Percentiles rank a stretch among this genome's conserved stretches.
These are phyloP conservation scores for Protaetia brevitarsis DNA, from an alignment of 1,140 invertebrate species.

Conservation along the genomic window DNA sequence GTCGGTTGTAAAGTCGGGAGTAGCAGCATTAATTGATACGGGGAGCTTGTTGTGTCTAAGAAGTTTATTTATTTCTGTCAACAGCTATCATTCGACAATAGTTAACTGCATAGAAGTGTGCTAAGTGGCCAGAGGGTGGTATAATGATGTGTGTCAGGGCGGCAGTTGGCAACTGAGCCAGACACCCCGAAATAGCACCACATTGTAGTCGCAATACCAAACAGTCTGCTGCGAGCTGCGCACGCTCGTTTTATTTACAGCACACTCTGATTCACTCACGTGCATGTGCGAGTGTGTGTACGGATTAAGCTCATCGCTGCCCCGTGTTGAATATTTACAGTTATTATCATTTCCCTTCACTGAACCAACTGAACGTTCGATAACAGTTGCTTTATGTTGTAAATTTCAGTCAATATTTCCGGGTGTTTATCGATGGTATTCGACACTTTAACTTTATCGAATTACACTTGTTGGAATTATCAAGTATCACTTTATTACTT, in stretches of 20 bases:
- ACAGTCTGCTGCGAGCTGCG: constrained; percentile 34
- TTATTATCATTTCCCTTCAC: too few species aligned
- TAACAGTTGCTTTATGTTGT: too few species aligned
- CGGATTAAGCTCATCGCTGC: too few species aligned
- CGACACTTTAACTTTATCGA: too few species aligned
- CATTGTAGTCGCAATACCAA: constrained; percentile 45
- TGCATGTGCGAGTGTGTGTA: not conserved
- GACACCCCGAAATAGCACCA: constrained; percentile 45
- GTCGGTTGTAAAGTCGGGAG: not conserved
- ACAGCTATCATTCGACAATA: constrained; percentile 27
- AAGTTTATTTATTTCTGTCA: constrained; percentile 28
- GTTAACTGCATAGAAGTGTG: constrained; percentile 29
- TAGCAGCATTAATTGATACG: constrained; percentile 13
- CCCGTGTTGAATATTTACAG: constrained; percentile 2
- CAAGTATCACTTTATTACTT: too few species aligned
- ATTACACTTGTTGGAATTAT: too few species aligned
- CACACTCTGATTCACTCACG: constrained; percentile 23
- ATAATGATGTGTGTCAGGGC: constrained; percentile 35
- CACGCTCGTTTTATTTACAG: constrained; percentile 23
- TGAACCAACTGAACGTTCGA: too few species aligned
- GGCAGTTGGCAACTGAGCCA: constrained; percentile 43
- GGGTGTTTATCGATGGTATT: too few species aligned
- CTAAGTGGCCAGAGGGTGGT: constrained; percentile 36
- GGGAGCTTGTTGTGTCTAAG: constrained; percentile 19
- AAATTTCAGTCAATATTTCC: too few species aligned